These are phyloP conservation scores for Rhea pennata DNA, from an alignment of 2,113 vertebrate species.

Conservation along the genomic window DNA sequence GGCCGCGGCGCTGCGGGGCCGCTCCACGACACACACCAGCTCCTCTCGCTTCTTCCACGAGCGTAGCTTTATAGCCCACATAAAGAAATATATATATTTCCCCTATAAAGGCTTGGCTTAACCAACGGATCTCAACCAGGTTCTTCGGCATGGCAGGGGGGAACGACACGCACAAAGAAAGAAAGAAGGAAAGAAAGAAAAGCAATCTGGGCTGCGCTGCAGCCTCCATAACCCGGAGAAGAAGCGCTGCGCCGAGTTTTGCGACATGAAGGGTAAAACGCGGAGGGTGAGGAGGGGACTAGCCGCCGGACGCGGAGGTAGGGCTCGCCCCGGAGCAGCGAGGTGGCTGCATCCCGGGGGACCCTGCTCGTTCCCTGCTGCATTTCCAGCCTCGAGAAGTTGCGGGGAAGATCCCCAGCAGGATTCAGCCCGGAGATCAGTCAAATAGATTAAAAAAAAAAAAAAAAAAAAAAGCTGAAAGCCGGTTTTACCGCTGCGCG, in stretches of 20 bases:
- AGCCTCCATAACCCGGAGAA: accelerated
- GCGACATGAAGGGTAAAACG: not conserved
- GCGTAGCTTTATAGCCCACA: not conserved
- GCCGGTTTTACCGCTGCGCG: no score
- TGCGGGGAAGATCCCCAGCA: not conserved
- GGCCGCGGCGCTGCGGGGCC: not conserved
- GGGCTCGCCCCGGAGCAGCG: not conserved
- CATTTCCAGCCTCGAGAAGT: no score
- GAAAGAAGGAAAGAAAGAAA: no score
- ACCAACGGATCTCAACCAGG: not conserved
- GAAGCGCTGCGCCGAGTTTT: accelerated
- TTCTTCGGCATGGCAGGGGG: not conserved
- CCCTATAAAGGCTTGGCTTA: not conserved
- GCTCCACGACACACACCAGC: accelerated
- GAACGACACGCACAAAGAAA: not conserved
- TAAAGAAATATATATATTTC: conserved; percentile 58
- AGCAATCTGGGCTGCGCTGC: accelerated
- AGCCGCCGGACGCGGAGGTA: not conserved
- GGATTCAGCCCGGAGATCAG: no score
- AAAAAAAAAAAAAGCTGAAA: no score
- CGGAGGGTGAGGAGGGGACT: accelerated
- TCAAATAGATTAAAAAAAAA: no score
- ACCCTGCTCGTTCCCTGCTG: no score
- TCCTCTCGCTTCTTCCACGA: not conserved
- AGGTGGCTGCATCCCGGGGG: not conserved